phyloP scores from a whole-genome alignment of 2,888 invertebrate genomes.

The Pristionchus fissidentatus region DNA sequence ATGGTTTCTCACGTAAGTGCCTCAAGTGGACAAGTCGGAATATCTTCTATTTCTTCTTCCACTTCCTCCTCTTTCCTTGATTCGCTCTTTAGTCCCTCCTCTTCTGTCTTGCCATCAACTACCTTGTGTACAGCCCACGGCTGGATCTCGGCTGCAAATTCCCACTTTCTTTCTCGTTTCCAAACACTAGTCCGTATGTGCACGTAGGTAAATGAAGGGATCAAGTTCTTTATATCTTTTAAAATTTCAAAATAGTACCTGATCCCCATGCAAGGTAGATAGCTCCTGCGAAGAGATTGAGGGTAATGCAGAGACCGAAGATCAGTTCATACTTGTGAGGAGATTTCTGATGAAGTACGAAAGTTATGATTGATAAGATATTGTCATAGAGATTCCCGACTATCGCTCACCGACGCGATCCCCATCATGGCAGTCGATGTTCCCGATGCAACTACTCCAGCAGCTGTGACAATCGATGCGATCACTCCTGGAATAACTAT shows the following conservation, averaged over 20 bases:
- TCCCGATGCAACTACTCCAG: constrained; percentile 18
- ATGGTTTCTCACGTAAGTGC: background rate
- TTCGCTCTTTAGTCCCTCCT: background rate
- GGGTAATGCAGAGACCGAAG: constrained; percentile 30
- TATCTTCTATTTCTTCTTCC: background rate
- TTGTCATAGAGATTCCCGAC: background rate
- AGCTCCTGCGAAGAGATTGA: constrained; percentile 10
- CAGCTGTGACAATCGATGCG: background rate
- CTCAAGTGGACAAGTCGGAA: background rate
- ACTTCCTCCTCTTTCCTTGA: background rate
- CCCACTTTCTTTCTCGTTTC: too few relatives aligned
- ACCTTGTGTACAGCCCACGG: constrained; percentile 4
- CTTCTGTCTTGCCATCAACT: background rate
- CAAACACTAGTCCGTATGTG: too few relatives aligned
- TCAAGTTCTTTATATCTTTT: too few relatives aligned
- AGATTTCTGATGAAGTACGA: background rate
- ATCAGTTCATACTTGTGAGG: constrained; percentile 34
- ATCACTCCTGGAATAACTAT: constrained; percentile 12
- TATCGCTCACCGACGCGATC: background rate
- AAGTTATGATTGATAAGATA: background rate
- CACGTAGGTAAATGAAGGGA: too few relatives aligned
- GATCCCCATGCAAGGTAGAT: constrained; percentile 44
- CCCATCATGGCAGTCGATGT: constrained; percentile 6
- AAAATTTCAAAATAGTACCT: too few relatives aligned
- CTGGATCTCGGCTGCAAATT: constrained; percentile 27